These are phyloP conservation scores for Empidonax alnorum DNA, from an alignment of 2,113 vertebrate genomes.

Conservation along the genomic window DNA sequence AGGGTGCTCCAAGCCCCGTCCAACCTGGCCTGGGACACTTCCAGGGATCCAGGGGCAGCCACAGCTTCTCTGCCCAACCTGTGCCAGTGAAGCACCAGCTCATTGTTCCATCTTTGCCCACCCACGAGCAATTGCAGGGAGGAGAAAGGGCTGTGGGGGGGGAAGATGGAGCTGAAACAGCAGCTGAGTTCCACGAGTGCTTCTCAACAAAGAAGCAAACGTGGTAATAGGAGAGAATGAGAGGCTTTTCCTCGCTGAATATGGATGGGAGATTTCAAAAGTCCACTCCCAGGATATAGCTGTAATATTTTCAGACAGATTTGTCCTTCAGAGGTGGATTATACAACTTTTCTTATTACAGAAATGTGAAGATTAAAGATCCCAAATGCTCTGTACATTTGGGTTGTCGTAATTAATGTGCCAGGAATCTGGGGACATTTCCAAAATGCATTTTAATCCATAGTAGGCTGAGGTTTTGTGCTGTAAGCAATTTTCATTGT, in stretches of 20 bases:
- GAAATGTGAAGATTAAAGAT: constrained; percentile 50
- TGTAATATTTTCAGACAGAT: background rate
- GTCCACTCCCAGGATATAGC: background rate
- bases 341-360: constrained; percentile 22
- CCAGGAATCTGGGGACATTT: constrained; percentile 45
- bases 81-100: background rate
- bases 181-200: background rate
- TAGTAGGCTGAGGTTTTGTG: constrained; percentile 31
- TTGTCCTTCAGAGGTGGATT: constrained; percentile 40
- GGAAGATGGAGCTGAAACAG: background rate
- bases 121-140: background rate
- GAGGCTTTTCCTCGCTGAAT: background rate
- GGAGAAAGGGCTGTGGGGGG: background rate
- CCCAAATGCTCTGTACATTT: background rate
- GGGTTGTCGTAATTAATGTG: background rate
- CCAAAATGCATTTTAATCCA: constrained; percentile 54
- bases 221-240: background rate
- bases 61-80: background rate
- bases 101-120: background rate
- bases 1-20: background rate
- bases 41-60: background rate
- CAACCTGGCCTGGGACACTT: background rate
- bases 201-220: background rate
- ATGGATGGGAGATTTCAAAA: background rate
- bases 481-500: constrained; percentile 49